Conservation (phyloP, 2,113 vertebrate genomes). For the Oryzias woworae region DNA sequence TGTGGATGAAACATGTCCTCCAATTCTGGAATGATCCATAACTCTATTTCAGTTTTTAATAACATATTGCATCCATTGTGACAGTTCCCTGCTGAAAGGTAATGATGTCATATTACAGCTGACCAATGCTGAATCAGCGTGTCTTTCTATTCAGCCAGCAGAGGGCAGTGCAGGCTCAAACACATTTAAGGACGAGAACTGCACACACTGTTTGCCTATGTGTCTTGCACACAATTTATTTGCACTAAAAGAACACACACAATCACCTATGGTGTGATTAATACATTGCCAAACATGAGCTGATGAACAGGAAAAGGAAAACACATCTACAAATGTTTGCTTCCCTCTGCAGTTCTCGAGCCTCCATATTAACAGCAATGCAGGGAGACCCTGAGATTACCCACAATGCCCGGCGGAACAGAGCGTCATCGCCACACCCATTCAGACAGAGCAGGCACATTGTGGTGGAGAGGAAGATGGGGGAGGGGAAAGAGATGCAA, state of each 20-base stretch:
- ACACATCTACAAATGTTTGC: neutral
- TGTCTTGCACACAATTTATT: neutral
- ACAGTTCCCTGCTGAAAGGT: neutral
- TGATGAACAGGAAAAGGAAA: neutral
- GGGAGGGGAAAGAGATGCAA: conserved; percentile 58
- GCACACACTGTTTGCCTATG: conserved; percentile 35
- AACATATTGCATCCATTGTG: conserved; percentile 8
- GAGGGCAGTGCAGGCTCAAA: conserved; percentile 62
- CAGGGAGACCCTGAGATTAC: conserved; percentile 69
- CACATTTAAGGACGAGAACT: conserved; percentile 41
- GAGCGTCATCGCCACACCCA: conserved; percentile 76
- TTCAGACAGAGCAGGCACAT: conserved; percentile 49
- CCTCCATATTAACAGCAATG: conserved; percentile 68
- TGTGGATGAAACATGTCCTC: too few species aligned
- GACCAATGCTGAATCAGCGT: conserved; percentile 20
- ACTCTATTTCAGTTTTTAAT: neutral
- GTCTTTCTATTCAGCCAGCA: conserved; percentile 43
- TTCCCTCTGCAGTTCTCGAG: conserved; percentile 29
- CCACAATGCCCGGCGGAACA: conserved; percentile 71
- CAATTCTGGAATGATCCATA: too few species aligned
- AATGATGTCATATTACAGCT: conserved; percentile 44
- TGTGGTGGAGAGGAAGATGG: conserved; percentile 55
- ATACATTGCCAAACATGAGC: conserved; percentile 12
- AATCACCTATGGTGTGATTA: conserved; percentile 19
- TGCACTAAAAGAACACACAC: neutral